Base-by-base conservation (phyloP, 2,113 vertebrate genomes). In the Odobenus rosmarus region DNA sequence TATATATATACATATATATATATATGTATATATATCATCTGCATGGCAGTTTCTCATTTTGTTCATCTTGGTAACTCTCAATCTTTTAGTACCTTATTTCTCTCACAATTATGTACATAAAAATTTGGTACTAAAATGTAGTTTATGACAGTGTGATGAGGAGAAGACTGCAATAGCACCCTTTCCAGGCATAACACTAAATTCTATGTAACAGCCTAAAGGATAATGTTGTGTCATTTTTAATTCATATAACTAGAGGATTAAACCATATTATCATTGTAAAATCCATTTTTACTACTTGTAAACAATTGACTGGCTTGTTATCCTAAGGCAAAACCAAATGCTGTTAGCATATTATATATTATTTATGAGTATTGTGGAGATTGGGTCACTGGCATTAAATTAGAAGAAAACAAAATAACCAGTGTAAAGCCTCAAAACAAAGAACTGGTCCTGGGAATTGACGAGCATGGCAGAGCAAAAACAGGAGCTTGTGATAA, bases 231-330 rank as follows among this genome's bases (percentile, higher is more conserved):
- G 59, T 98, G 96, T 97, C 98, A 96, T 97, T 97, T 98, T 97
- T 98, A 98, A 98, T 98, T 98, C 97, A 87, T 95, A 55, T 92
- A 2, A n/a, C 97, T 95, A 55, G 51, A 93, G 69, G 81, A 98
- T 98, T 98, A 98, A 97, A 92, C 64, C 33, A 61, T 88, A 97
- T 97, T 83, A 98, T 97, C 95, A 80, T 72, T 97, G 90, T 64
- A 96, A 98, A 98, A 98, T 98, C 96, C 85, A 96, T 98, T 96
- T 98, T 98, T 93, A 97, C 81, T 97, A 93, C 95, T 97, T 93
- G 61, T 95, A 97, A 98, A 97, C 92, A 97, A 92, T 95, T 23
- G 14, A 72, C 87, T 98, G 62, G 8, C 89, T 97, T 95, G 61
- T 55, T 10, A 19, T 97, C 95, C 94, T 90, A 74, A 93, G 88